Evolutionary conservation across 2,113 vertebrate species (phyloP), one percentile per base, ranked within the genome.

Genomic region (Syngnathus floridae): DNA sequence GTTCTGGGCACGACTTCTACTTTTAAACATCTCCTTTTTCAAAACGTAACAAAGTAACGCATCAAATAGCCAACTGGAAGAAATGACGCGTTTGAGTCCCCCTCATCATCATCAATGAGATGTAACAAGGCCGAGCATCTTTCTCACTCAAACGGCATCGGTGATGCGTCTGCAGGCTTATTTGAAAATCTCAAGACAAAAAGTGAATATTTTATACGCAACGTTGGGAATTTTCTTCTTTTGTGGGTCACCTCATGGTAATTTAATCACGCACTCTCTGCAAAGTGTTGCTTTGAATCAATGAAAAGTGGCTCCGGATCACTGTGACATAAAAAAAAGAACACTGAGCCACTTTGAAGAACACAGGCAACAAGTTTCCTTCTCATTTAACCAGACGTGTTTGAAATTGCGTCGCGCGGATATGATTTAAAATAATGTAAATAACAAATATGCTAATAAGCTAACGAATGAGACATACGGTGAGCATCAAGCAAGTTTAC

Each of bases 401-500:
- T 31, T 31, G 26, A 31, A 16, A 14, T 31, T 14, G 9, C 13
- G 5, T 21, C 11, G 56, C 17, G 56, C 17, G 1, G 31, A 37
- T 37, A 10, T 19, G 31, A 17, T 35, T 57, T 3, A 3, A 31
- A 31, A 31, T 31, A 64, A 26, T 86, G 85, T 87, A 83, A 76
- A 86, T 87, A 86, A 4, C 46, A 68, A 77, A 61, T 48, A 65
- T 57, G 70, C 60, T 41, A 37, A 76, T 54, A 36, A 74, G 1
- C 1, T n/a, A 9, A 49, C 43, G 14, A 16, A 45, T 66, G 71
- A 54, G 71, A 66, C 62, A 31, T 69, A 54, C 57, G 73, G 86
- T 66, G 71, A 76, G 64, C 64, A 38, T 78, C 38, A 12, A 79
- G 66, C 58, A 74, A 63, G 80, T 81, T 87, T 86, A 82, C 80